Conservation (phyloP, 2,797 vertebrate genomes). For the Sebastes matsubarae region DNA sequence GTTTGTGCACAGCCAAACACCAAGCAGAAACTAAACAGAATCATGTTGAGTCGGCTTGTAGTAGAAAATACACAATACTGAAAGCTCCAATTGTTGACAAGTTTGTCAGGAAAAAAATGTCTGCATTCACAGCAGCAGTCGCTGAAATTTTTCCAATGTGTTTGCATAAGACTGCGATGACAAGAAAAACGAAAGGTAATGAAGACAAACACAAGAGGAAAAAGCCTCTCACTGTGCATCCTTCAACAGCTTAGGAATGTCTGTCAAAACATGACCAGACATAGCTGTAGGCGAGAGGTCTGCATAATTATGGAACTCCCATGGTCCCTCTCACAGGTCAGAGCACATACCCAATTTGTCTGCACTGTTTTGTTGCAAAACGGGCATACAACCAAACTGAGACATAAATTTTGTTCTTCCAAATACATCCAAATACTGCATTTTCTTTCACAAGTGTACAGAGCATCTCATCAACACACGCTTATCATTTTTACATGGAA, state of each 20-base stretch:
- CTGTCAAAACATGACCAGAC: slow-evolving; percentile 75
- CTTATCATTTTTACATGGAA: background rate
- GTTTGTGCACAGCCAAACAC: slow-evolving; percentile 2
- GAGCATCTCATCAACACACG: background rate
- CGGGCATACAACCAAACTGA: slow-evolving; percentile 7
- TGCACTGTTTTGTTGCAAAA: slow-evolving; percentile 29
- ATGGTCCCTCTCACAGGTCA: slow-evolving; percentile 52
- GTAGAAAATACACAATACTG: slow-evolving; percentile 2
- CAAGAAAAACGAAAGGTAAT: slow-evolving; percentile 61
- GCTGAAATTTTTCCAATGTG: slow-evolving; percentile 19
- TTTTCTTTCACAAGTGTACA: background rate
- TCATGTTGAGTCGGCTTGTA: background rate
- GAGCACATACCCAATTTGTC: slow-evolving; percentile 58
- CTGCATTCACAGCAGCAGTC: slow-evolving; percentile 27
- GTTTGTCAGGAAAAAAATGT: slow-evolving; percentile 17
- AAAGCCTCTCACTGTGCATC: slow-evolving; percentile 41
- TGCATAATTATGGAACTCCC: slow-evolving; percentile 48
- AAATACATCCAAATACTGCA: background rate
- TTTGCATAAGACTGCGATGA: slow-evolving; percentile 52
- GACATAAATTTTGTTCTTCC: background rate
- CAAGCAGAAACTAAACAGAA: slow-evolving; percentile 44
- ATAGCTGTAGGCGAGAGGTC: slow-evolving; percentile 57
- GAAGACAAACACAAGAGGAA: slow-evolving; percentile 56
- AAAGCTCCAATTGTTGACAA: slow-evolving; percentile 45
- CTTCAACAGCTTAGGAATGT: slow-evolving; percentile 66